These are phyloP conservation scores for Heliconius ismenius DNA, from an alignment of 2,888 invertebrate genomes.

Conservation along the genomic window DNA sequence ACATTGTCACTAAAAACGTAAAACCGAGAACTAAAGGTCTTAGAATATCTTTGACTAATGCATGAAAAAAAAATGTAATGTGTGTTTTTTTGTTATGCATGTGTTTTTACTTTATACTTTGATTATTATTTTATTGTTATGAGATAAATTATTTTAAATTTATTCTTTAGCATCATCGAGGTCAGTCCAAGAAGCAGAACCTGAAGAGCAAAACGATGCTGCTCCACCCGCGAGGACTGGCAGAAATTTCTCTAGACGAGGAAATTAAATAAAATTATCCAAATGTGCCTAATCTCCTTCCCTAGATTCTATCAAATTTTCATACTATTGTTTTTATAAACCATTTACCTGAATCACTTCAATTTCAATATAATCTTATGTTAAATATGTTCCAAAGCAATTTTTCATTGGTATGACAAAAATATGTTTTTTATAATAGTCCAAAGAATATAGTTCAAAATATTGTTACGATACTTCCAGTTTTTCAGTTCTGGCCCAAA, in stretches of 20 bases:
- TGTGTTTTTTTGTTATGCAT: background rate
- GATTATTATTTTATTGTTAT: background rate
- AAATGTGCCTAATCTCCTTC: background rate
- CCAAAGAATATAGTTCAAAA: conserved; percentile 22
- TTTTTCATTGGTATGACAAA: conserved; percentile 1
- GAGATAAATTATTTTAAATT: background rate
- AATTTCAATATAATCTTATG: background rate
- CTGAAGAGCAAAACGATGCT: conserved; percentile 63
- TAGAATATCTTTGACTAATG: background rate
- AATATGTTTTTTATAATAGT: background rate
- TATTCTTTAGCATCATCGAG: conserved; percentile 61
- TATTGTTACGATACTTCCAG: background rate
- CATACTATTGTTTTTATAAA: background rate
- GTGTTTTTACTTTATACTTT: background rate
- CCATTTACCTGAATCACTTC: background rate
- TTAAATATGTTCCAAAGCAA: background rate
- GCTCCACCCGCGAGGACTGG: conserved; percentile 58
- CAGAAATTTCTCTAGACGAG: conserved; percentile 63
- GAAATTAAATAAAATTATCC: conserved; percentile 38
- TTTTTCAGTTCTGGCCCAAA: background rate
- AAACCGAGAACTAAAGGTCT: background rate
- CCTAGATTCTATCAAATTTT: background rate
- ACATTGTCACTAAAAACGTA: background rate
- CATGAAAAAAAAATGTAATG: background rate
- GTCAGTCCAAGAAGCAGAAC: conserved; percentile 63